A percentile compares a stretch with the other conserved stretches of the same genome.
phyloP scores from a whole-genome alignment of 2,113 vertebrate genomes.

The Pan troglodytes region DNA sequence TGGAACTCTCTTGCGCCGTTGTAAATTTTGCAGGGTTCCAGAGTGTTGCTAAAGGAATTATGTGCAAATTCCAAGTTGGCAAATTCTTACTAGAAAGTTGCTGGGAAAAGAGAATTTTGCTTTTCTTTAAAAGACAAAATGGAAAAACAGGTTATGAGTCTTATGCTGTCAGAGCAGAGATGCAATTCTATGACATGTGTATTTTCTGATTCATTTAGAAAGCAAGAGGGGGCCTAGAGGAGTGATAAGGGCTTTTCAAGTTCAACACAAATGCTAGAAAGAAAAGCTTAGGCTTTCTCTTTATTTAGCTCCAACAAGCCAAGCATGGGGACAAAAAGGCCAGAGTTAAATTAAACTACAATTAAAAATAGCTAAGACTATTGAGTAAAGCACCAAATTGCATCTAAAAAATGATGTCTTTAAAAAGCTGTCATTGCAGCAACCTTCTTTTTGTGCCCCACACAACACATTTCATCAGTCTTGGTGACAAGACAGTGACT shows the following conservation, averaged over 20 bases:
- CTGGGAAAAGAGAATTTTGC: constrained; percentile 52
- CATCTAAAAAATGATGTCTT: constrained; percentile 29
- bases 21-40: constrained; percentile 58
- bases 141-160: constrained; percentile 43
- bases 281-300: constrained; percentile 31
- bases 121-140: constrained; percentile 48
- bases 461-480: not conserved
- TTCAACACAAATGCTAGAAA: constrained; percentile 34
- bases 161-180: constrained; percentile 26
- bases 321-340: constrained; percentile 18
- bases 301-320: constrained; percentile 39
- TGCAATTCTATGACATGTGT: not conserved
- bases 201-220: constrained; percentile 25
- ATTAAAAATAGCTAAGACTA: constrained; percentile 63
- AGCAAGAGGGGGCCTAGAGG: not conserved
- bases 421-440: constrained; percentile 45
- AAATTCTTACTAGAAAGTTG: constrained; percentile 58
- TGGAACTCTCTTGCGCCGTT: not conserved
- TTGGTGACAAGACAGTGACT: not conserved
- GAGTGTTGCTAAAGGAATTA: constrained; percentile 65
- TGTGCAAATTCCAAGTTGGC: constrained; percentile 64
- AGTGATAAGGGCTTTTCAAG: constrained; percentile 48
- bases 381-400: constrained; percentile 22
- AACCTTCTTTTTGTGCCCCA: not conserved
- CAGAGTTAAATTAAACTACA: constrained; percentile 59